Conservation (phyloP, 2,113 vertebrate species). For the Lamprotornis superbus region DNA sequence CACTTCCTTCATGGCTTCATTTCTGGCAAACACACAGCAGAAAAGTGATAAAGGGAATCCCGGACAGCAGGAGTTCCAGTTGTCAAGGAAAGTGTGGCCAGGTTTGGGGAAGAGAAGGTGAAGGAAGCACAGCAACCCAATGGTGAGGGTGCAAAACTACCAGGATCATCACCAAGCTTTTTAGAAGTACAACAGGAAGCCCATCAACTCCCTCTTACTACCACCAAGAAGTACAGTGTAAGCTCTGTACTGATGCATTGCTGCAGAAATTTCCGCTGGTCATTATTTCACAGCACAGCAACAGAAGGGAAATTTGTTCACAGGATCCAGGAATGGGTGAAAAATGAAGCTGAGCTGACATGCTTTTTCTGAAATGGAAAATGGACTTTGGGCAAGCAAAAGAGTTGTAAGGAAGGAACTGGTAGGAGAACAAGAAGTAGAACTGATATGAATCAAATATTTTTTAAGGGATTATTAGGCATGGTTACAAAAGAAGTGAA, state of each 20-base stretch:
- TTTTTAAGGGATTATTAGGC: background rate
- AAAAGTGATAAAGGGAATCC: background rate
- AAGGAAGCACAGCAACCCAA: background rate
- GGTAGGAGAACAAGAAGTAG: background rate
- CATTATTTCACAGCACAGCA: background rate
- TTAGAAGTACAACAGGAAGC: background rate
- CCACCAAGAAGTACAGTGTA: background rate
- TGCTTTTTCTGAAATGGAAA: background rate
- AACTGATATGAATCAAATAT: background rate
- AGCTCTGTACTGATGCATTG: background rate
- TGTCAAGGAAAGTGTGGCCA: background rate
- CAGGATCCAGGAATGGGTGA: background rate
- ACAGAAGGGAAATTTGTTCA: background rate
- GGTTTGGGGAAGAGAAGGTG: background rate
- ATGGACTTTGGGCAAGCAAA: background rate
- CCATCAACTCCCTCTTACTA: background rate
- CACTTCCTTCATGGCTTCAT: background rate
- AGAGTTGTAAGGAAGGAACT: background rate
- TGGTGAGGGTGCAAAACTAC: background rate
- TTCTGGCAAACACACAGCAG: fast-evolving
- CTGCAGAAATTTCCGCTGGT: background rate
- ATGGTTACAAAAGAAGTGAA: background rate
- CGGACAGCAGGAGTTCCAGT: background rate
- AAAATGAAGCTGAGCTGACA: background rate
- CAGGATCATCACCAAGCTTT: background rate